These are phyloP conservation scores for Oscheius onirici DNA, from an alignment of 2,888 invertebrate species.

Conservation along the genomic window DNA sequence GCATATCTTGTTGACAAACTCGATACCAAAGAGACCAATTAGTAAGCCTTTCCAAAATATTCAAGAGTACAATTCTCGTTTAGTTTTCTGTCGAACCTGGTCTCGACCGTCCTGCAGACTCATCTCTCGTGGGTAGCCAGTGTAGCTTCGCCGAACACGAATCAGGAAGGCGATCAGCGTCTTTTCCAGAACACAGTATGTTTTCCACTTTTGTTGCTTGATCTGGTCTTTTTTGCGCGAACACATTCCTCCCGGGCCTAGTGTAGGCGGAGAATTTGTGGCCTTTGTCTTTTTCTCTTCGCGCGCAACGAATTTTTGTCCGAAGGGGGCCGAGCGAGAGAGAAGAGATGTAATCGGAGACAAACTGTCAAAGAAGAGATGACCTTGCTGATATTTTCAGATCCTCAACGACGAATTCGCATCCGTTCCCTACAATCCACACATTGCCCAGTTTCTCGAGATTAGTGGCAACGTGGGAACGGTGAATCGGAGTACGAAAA, in stretches of 20 bases:
- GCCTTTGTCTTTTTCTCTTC: constrained; percentile 8
- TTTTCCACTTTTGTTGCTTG: background rate
- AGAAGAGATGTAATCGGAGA: constrained; percentile 15
- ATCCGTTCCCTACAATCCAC: constrained; percentile 81
- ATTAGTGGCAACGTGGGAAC: constrained; percentile 80
- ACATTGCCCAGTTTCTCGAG: constrained; percentile 86
- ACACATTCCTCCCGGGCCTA: background rate
- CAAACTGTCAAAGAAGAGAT: background rate
- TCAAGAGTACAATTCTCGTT: background rate
- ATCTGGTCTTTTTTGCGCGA: too few species aligned
- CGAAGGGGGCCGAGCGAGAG: background rate
- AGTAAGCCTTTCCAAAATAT: constrained; percentile 42
- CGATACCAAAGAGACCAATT: constrained; percentile 63
- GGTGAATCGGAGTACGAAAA: constrained; percentile 81
- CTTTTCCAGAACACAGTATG: background rate
- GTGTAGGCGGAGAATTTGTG: background rate
- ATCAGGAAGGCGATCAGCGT: background rate
- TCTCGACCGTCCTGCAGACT: constrained; percentile 67
- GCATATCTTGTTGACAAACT: constrained; percentile 49
- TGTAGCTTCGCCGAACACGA: constrained; percentile 56
- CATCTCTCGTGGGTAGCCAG: constrained; percentile 69
- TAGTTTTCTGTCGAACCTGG: constrained; percentile 65
- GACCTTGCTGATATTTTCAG: constrained; percentile 18
- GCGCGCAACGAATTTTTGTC: background rate
- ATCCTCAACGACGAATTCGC: constrained; percentile 38